Evolutionary conservation across 2,113 vertebrate species (phyloP).

Genomic region (Fulmarus glacialis): DNA sequence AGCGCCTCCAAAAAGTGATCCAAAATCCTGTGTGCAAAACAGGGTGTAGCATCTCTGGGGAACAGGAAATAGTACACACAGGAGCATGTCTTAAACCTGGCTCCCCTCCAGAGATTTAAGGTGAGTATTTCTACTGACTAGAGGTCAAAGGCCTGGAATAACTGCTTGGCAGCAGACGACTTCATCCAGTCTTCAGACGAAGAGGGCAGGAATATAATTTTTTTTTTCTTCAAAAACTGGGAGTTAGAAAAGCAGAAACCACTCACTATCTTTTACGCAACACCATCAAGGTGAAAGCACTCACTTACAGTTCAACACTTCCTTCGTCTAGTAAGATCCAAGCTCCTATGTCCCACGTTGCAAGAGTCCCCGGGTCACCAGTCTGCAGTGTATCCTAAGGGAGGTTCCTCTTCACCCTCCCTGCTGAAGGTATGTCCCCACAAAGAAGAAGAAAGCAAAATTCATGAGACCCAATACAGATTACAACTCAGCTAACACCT

Average conservation of each 20-base stretch:
- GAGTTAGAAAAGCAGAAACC: background rate
- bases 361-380: background rate
- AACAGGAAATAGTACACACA: background rate
- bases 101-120: background rate
- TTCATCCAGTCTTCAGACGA: background rate
- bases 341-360: background rate
- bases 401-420: background rate
- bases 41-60: background rate
- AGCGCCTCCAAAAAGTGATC: background rate
- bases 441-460: background rate
- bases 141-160: conserved; percentile 29
- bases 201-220: background rate
- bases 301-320: background rate
- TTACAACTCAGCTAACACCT: background rate
- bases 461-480: background rate
- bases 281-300: background rate
- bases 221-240: background rate
- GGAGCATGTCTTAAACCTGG: background rate
- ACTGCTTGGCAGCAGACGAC: background rate
- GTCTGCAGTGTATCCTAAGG: background rate
- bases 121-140: background rate
- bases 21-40: background rate
- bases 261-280: background rate
- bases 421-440: background rate
- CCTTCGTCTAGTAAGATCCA: background rate